Conservation (phyloP, 1,140 invertebrate genomes). For the Zelostemma sp. region DNA sequence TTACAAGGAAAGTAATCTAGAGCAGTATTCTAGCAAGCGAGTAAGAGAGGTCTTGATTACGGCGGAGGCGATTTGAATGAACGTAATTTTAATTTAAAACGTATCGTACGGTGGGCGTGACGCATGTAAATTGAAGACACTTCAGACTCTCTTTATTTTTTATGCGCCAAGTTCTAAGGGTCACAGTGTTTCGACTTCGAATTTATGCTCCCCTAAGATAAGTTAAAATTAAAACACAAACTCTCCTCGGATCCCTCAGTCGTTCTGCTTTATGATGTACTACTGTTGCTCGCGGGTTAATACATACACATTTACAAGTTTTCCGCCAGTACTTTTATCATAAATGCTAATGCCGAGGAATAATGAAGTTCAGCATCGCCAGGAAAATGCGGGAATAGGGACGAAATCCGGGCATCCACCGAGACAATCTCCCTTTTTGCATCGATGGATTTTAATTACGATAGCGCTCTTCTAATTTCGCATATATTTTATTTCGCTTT, state of each 20-base stretch:
- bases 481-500: background rate
- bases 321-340: conserved; percentile 14
- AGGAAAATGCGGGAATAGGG: too few relatives aligned
- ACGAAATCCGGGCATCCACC: background rate
- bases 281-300: conserved; percentile 5
- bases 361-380: conserved; percentile 12
- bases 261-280: conserved; percentile 23
- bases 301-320: conserved; percentile 8
- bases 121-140: conserved; percentile 51
- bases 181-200: conserved; percentile 42
- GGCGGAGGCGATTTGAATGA: conserved; percentile 33
- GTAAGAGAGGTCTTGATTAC: background rate
- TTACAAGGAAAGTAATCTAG: background rate
- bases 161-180: conserved; percentile 48
- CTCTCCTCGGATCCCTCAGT: background rate
- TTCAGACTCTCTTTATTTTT: conserved; percentile 35
- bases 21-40: background rate
- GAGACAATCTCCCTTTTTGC: background rate
- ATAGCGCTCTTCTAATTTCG: background rate
- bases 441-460: background rate
- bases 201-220: conserved; percentile 54
- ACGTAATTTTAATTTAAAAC: conserved; percentile 42
- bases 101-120: conserved; percentile 7
- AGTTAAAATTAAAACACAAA: conserved; percentile 55
- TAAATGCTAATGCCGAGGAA: conserved; percentile 15